These are phyloP conservation scores for Drosophila erecta DNA, from an alignment of 1,140 invertebrate genomes.

Conservation along the genomic window DNA sequence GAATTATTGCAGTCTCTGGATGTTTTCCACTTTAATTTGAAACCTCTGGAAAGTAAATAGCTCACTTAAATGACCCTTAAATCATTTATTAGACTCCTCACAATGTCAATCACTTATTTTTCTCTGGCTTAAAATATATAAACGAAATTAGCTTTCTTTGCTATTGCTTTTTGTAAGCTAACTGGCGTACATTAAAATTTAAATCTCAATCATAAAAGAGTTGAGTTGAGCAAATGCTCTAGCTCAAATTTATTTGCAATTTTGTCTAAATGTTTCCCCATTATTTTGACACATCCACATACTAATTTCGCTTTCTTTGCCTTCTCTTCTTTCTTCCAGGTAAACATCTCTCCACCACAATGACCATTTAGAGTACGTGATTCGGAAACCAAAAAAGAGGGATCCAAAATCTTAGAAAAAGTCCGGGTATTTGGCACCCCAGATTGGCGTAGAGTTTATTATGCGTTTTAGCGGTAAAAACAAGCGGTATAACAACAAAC, in stretches of 20 bases:
- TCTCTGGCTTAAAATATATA: neutral
- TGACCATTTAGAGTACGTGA: conserved; percentile 60
- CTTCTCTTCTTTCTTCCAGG: conserved; percentile 47
- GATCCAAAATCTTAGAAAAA: conserved; percentile 14
- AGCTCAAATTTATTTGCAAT: conserved; percentile 34
- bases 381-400: conserved; percentile 42
- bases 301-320: conserved; percentile 77
- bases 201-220: conserved; percentile 43
- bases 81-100: neutral
- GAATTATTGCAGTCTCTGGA: conserved; percentile 36
- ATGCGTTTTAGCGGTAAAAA: conserved; percentile 72
- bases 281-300: conserved; percentile 30
- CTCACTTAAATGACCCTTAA: conserved; percentile 56
- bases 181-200: conserved; percentile 19
- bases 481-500: conserved; percentile 37
- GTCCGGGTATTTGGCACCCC: neutral
- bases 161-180: conserved; percentile 6
- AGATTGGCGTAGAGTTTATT: conserved; percentile 31
- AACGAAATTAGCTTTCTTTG: conserved; percentile 13
- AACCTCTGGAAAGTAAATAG: conserved; percentile 56
- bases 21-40: conserved; percentile 34
- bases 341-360: conserved; percentile 53
- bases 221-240: no score
- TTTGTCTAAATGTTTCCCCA: conserved; percentile 39
- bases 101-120: neutral